Percentiles rank a stretch among this genome's conserved stretches.
Conservation (phyloP, 2,797 vertebrate species). For the Geotrypetes seraphini region DNA sequence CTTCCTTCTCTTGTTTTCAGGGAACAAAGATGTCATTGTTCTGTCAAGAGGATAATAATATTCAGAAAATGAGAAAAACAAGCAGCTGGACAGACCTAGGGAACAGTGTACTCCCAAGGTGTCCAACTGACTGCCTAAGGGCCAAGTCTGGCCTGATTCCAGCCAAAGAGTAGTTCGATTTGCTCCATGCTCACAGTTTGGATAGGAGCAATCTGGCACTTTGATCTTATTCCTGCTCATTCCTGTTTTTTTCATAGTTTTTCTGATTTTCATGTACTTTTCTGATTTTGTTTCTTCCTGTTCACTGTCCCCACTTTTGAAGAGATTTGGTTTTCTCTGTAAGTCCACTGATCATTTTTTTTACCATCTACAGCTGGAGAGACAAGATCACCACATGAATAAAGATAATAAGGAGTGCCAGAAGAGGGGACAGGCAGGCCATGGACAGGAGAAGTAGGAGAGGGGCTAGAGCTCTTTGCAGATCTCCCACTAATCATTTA, state of each 20-base stretch:
- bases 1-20: no score
- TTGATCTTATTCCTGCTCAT: slow-evolving; percentile 37
- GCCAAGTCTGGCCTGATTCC: slow-evolving; percentile 33
- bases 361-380: no score
- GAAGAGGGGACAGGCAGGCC: no score
- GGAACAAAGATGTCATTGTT: slow-evolving; percentile 39
- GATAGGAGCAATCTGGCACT: slow-evolving; percentile 35
- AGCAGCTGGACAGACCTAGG: slow-evolving; percentile 38
- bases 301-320: background rate
- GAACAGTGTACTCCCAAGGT: slow-evolving; percentile 29
- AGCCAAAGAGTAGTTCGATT: slow-evolving; percentile 34
- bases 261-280: slow-evolving; percentile 40
- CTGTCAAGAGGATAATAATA: slow-evolving; percentile 31
- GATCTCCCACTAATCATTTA: no score
- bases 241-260: slow-evolving; percentile 24
- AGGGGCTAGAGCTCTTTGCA: no score
- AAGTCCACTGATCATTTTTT: no score
- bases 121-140: slow-evolving; percentile 37
- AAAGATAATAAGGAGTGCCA: no score
- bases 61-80: slow-evolving; percentile 22
- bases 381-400: no score
- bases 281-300: slow-evolving; percentile 12
- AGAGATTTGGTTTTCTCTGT: background rate
- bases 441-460: no score
- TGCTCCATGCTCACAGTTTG: slow-evolving; percentile 24